These are phyloP conservation scores for Electrona antarctica DNA, from an alignment of 2,113 vertebrate genomes.

Conservation along the genomic window DNA sequence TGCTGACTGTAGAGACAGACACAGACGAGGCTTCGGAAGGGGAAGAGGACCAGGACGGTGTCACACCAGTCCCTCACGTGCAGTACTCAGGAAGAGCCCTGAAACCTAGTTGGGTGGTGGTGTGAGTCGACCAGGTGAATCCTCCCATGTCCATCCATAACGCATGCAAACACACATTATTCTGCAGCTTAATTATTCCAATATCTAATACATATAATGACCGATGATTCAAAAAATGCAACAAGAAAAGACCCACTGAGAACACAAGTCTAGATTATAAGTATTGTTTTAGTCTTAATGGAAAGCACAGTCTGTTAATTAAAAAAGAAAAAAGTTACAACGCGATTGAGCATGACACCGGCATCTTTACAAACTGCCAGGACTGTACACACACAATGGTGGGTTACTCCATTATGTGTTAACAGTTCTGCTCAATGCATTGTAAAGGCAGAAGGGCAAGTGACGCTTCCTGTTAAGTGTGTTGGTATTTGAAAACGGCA, in stretches of 20 bases:
- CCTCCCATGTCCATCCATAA: background rate
- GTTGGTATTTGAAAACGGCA: conserved; percentile 2
- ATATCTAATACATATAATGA: too few relatives aligned
- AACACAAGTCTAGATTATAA: background rate
- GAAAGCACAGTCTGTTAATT: background rate
- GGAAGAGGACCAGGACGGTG: conserved; percentile 33
- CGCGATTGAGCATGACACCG: background rate
- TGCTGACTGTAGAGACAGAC: conserved; percentile 58
- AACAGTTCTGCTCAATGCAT: background rate
- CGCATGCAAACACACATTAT: conserved; percentile 6
- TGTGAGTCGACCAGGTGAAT: conserved; percentile 50
- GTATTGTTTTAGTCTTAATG: conserved; percentile 18
- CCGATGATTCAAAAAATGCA: too few relatives aligned
- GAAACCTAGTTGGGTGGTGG: conserved; percentile 71
- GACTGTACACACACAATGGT: conserved; percentile 1
- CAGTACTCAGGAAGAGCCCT: conserved; percentile 55
- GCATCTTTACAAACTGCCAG: conserved; percentile 17
- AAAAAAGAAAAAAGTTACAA: too few relatives aligned
- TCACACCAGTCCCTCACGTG: background rate
- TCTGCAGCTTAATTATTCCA: too few relatives aligned
- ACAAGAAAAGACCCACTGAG: too few relatives aligned
- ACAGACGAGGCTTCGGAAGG: conserved; percentile 55
- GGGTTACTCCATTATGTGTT: conserved; percentile 12
- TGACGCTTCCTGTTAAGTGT: conserved; percentile 18
- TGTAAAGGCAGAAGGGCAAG: background rate